phyloP scores from a whole-genome alignment of 2,888 invertebrate genomes.

The Cerastis rubricosa region DNA sequence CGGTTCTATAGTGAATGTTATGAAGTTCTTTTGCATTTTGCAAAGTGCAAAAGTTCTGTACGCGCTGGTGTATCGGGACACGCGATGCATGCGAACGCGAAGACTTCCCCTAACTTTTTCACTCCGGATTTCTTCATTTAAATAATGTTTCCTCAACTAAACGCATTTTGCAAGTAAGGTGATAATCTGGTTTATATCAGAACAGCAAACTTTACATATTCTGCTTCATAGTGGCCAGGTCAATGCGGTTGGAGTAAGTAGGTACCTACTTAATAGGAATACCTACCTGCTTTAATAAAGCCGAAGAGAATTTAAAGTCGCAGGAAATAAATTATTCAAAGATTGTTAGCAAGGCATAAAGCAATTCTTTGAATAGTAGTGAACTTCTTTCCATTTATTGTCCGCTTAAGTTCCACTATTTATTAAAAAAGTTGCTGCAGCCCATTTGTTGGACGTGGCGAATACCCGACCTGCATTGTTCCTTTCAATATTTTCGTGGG shows the following conservation, averaged over 20 bases:
- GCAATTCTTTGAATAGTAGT: slow-evolving; percentile 66
- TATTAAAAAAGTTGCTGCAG: slow-evolving; percentile 73
- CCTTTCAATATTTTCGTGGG: slow-evolving; percentile 85
- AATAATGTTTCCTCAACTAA: slow-evolving; percentile 81
- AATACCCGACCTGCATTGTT: slow-evolving; percentile 70
- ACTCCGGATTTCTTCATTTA: slow-evolving; percentile 82
- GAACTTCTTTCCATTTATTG: slow-evolving; percentile 68
- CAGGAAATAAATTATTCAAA: slow-evolving; percentile 56
- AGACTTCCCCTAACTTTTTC: slow-evolving; percentile 80
- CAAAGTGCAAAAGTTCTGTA: slow-evolving; percentile 85
- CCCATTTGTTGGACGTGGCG: slow-evolving; percentile 65
- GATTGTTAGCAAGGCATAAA: slow-evolving; percentile 49
- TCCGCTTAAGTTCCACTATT: slow-evolving; percentile 68
- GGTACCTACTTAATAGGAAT: slow-evolving; percentile 17
- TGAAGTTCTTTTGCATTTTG: slow-evolving; percentile 85
- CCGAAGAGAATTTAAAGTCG: slow-evolving; percentile 16
- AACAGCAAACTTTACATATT: slow-evolving; percentile 15
- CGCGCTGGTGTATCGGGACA: slow-evolving; percentile 79
- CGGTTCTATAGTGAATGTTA: slow-evolving; percentile 76
- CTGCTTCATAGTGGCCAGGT: background rate
- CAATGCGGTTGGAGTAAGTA: background rate
- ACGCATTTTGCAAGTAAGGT: slow-evolving; percentile 68
- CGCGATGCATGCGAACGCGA: slow-evolving; percentile 81
- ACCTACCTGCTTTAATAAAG: slow-evolving; percentile 11
- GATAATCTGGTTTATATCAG: slow-evolving; percentile 47